Percentiles rank a stretch among this genome's conserved stretches.
These are phyloP conservation scores for Myotis lucifugus DNA, from an alignment of 2,113 vertebrate species.

Conservation along the genomic window DNA sequence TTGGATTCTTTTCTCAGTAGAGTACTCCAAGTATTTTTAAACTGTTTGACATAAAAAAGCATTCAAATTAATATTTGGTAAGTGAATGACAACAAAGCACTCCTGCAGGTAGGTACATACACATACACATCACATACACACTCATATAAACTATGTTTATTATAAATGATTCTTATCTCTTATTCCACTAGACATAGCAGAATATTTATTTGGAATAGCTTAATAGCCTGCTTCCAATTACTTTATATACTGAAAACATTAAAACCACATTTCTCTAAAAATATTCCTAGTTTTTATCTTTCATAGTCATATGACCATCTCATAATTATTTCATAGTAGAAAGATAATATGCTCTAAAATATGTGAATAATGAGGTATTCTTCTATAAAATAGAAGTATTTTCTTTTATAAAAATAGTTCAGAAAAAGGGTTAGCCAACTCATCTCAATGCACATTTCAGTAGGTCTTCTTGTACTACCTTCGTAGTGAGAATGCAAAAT, in stretches of 20 bases:
- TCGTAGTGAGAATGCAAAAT: neutral
- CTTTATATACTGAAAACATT: neutral
- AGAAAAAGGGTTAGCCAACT: neutral
- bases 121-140: neutral
- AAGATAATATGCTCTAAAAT: neutral
- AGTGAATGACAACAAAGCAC: neutral
- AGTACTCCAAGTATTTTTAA: neutral
- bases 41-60: neutral
- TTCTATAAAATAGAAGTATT: neutral
- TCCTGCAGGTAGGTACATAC: neutral
- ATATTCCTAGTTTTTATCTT: neutral
- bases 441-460: neutral
- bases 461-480: neutral
- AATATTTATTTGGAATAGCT: neutral
- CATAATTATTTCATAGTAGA: neutral
- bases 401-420: neutral
- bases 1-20: neutral
- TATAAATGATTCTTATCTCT: conserved; percentile 54
- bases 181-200: neutral
- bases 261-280: conserved; percentile 23
- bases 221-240: neutral
- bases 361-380: neutral
- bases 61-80: neutral
- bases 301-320: neutral
- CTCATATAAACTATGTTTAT: neutral